Evolutionary conservation across 2,888 invertebrate genomes (phyloP).

Genomic region (Oithona nana): DNA sequence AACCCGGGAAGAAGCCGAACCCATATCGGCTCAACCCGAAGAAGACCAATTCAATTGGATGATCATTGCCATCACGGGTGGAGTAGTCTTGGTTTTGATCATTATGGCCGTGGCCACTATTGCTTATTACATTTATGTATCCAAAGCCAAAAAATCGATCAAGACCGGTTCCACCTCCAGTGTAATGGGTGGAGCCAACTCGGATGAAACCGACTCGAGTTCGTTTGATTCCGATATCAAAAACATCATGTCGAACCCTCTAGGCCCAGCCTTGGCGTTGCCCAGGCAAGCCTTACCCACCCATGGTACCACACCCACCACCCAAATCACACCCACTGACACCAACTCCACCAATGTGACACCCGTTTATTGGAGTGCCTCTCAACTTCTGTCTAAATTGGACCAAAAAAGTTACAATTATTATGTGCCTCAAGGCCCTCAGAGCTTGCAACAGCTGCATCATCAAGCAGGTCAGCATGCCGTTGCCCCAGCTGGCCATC

Average conservation of each 20-base stretch:
- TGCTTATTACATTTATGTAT: conserved; percentile 21
- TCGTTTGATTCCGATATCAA: conserved; percentile 11
- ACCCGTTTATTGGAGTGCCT: conserved; percentile 39
- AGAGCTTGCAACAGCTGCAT: not conserved
- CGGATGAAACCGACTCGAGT: not conserved
- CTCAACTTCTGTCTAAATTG: conserved; percentile 39
- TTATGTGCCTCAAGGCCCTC: not conserved
- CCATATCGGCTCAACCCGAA: conserved; percentile 2
- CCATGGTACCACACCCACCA: not conserved
- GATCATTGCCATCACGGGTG: conserved; percentile 33
- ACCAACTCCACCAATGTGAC: conserved; percentile 31
- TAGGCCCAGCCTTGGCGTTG: conserved; percentile 1
- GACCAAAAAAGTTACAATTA: conserved; percentile 28
- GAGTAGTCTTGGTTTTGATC: conserved; percentile 29
- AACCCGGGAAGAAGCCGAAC: conserved; percentile 28
- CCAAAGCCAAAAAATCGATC: conserved; percentile 19
- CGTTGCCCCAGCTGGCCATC: not conserved
- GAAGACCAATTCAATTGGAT: conserved; percentile 30
- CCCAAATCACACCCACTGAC: not conserved
- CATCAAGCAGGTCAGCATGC: not conserved
- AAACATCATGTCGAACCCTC: conserved; percentile 8
- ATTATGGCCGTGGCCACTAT: conserved; percentile 34
- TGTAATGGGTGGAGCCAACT: conserved; percentile 1
- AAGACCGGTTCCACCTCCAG: not conserved
- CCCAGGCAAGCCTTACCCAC: conserved; percentile 19